These are phyloP conservation scores for Furcifer pardalis DNA, from an alignment of 2,797 vertebrate genomes.

Conservation along the genomic window DNA sequence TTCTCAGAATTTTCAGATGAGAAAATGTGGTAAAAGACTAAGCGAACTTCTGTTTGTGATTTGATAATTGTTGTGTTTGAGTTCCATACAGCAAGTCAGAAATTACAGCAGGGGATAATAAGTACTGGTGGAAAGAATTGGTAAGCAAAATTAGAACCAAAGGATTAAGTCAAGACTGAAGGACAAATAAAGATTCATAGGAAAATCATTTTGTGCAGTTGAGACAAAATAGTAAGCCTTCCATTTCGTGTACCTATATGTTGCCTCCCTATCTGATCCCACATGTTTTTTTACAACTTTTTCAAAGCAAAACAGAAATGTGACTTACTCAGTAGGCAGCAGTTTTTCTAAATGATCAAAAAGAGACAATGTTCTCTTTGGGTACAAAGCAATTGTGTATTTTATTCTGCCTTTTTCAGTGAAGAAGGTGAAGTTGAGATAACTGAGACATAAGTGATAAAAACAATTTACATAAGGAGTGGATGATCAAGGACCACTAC, in stretches of 20 bases:
- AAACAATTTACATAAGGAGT: slow-evolving; percentile 57
- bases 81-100: no score
- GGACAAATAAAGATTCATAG: no score
- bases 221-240: slow-evolving; percentile 24
- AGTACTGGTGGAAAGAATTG: no score
- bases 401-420: slow-evolving; percentile 70
- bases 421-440: slow-evolving; percentile 58
- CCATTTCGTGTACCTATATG: no score
- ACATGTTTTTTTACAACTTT: slow-evolving; percentile 68
- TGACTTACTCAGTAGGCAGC: slow-evolving; percentile 67
- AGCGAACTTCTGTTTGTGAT: no score
- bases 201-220: no score
- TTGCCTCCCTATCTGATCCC: slow-evolving; percentile 7
- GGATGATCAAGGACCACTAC: slow-evolving; percentile 55
- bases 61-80: no score
- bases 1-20: not conserved
- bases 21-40: no score
- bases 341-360: slow-evolving; percentile 75
- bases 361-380: slow-evolving; percentile 72
- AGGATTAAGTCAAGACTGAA: no score
- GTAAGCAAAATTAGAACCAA: no score
- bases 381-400: no score
- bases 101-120: no score
- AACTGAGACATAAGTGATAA: slow-evolving; percentile 66
- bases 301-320: slow-evolving; percentile 70